Evolutionary conservation across 2,797 vertebrate species (phyloP).

Genomic region (Danionella dracula): DNA sequence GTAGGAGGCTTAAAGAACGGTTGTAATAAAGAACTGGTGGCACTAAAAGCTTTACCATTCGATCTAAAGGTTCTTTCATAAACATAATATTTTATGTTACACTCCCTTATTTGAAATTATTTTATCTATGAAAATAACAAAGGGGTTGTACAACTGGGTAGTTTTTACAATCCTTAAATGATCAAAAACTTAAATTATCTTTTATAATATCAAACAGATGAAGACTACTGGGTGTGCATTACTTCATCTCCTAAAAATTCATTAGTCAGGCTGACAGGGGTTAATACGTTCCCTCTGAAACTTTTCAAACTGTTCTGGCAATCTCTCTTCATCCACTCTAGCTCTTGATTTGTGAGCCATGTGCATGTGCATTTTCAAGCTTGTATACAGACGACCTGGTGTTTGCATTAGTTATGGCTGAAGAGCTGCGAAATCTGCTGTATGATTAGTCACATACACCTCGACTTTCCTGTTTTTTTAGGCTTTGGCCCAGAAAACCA

Average conservation of each 20-base stretch:
- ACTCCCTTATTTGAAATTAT: too few species aligned
- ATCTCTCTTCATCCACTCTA: not conserved
- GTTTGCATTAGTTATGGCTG: constrained; percentile 20
- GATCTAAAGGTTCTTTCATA: too few species aligned
- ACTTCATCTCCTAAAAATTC: not conserved
- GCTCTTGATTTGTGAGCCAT: not conserved
- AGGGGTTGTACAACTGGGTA: too few species aligned
- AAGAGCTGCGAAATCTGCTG: constrained; percentile 20
- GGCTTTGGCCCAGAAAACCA: constrained; percentile 6
- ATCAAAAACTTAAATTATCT: too few species aligned
- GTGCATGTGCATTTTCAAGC: not conserved
- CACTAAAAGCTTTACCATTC: too few species aligned
- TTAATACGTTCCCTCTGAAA: not conserved
- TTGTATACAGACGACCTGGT: constrained; percentile 11
- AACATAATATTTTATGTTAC: too few species aligned
- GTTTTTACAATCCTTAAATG: too few species aligned
- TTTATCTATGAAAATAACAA: too few species aligned
- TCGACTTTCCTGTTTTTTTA: constrained; percentile 21
- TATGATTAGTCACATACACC: constrained; percentile 11
- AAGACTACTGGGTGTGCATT: not conserved
- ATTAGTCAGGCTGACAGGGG: not conserved
- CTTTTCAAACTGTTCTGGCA: not conserved
- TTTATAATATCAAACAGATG: too few species aligned
- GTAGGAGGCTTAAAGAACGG: too few species aligned
- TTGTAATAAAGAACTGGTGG: too few species aligned